These are phyloP conservation scores for Atta texana DNA, from an alignment of 1,140 invertebrate genomes.

Conservation along the genomic window DNA sequence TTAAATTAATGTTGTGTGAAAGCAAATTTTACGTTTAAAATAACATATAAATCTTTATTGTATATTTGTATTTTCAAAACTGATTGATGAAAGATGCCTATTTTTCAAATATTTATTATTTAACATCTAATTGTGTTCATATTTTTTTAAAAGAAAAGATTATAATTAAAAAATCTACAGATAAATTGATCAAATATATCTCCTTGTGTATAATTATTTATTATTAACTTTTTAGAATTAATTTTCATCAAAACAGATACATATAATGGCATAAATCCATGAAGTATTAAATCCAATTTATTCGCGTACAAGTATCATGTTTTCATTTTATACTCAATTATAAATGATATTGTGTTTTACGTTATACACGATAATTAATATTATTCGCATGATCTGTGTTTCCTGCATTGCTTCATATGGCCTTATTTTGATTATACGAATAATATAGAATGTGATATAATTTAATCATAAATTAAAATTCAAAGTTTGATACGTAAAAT, in stretches of 20 bases:
- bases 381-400: constrained; percentile 37
- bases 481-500: constrained; percentile 37
- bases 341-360: constrained; percentile 40
- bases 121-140: not conserved
- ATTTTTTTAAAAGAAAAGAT: not conserved
- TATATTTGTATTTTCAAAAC: not conserved
- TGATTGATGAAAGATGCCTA: not conserved
- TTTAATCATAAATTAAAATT: constrained; percentile 47
- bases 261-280: constrained; percentile 14
- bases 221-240: constrained; percentile 41
- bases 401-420: constrained; percentile 5
- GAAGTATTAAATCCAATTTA: constrained; percentile 58
- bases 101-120: not conserved
- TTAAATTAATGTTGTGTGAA: not conserved
- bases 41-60: not conserved
- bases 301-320: constrained; percentile 48
- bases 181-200: not conserved
- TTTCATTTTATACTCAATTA: constrained; percentile 57
- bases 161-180: not conserved
- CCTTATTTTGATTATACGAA: constrained; percentile 40
- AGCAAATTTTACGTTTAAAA: not conserved
- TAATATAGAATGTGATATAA: constrained; percentile 25
- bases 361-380: constrained; percentile 47
- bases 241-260: constrained; percentile 11
- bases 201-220: constrained; percentile 1